Percentiles rank a stretch among this genome's conserved stretches.
Conservation (phyloP, 2,888 invertebrate genomes). For the Synanthedon vespiformis region DNA sequence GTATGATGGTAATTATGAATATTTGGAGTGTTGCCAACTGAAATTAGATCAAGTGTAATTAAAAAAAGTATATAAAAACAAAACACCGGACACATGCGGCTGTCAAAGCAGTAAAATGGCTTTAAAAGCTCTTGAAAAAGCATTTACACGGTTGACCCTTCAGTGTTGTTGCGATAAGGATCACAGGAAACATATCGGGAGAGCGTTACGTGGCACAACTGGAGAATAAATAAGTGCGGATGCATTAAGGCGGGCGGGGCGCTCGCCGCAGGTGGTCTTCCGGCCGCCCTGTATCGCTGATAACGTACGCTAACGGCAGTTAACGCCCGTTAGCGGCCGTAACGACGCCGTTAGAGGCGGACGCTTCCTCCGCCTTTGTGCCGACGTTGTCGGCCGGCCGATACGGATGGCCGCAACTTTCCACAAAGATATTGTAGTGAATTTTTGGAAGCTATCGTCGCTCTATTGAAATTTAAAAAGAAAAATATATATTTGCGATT, state of each 20-base stretch:
- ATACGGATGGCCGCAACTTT: constrained; percentile 20
- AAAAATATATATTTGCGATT: too few species aligned
- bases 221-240: constrained; percentile 53
- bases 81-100: background rate
- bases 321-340: constrained; percentile 49
- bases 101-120: background rate
- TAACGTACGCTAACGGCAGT: constrained; percentile 40
- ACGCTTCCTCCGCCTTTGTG: constrained; percentile 54
- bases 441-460: too few species aligned
- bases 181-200: constrained; percentile 56
- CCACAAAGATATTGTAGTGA: constrained; percentile 14
- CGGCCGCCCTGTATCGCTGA: constrained; percentile 27
- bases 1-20: too few species aligned
- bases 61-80: background rate
- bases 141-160: background rate
- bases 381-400: constrained; percentile 6
- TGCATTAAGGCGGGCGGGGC: constrained; percentile 57
- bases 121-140: constrained; percentile 1
- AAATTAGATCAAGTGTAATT: too few species aligned
- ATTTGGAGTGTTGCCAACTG: too few species aligned
- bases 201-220: constrained; percentile 12
- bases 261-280: constrained; percentile 46
- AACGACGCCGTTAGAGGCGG: background rate
- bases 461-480: too few species aligned
- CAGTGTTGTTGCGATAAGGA: constrained; percentile 26